Evolutionary conservation across 2,888 invertebrate genomes (phyloP), one percentile per base, ranked within the genome.

Genomic region (Heliconius cydno): DNA sequence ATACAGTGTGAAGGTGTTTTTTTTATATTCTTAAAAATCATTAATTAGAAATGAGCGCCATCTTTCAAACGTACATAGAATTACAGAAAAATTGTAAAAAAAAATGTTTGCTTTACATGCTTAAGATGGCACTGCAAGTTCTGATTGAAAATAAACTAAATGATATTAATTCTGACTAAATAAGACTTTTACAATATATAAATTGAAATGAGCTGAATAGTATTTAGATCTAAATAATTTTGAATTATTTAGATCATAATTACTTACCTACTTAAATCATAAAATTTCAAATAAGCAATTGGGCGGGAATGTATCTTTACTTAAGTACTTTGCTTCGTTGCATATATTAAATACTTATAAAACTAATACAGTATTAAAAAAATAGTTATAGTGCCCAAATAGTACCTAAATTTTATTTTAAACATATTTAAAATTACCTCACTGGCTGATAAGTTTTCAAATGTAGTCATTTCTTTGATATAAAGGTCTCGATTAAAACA

Each of bases 391-490:
- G 6, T 52, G 19, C 7, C 7, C 2, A 19, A 52, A 19, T 19
- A 5, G 5, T 12, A 15, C 15, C 5, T 46, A 6, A 7, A 19
- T 19, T 52, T 52, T 52, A 52, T 52, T 7, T 19, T 19, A 52
- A 52, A 52, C 2, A 52, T 19, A 7, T 70, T n/a, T 66, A 41
- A n/a, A 76, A 28, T 41, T 88, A 92, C 93, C 87, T 93, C 91
- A 70, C 83, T 80, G 30, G 85, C 82, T 34, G 91, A 85, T 81
- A 93, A 84, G 79, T 85, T 87, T 81, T 92, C 91, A 83, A 89
- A 91, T 57, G 86, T 81, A 38, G 89, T 84, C 91, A 91, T 92
- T 82, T 78, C 60, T 28, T 63, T 7, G 38, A 15, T 63, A 22
- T 25, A n/a, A 52, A 28, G 25, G 7, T 65, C 25, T 15, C 15